phyloP scores from a whole-genome alignment of 2,797 vertebrate genomes.

The Pseudocheirus occidentalis region DNA sequence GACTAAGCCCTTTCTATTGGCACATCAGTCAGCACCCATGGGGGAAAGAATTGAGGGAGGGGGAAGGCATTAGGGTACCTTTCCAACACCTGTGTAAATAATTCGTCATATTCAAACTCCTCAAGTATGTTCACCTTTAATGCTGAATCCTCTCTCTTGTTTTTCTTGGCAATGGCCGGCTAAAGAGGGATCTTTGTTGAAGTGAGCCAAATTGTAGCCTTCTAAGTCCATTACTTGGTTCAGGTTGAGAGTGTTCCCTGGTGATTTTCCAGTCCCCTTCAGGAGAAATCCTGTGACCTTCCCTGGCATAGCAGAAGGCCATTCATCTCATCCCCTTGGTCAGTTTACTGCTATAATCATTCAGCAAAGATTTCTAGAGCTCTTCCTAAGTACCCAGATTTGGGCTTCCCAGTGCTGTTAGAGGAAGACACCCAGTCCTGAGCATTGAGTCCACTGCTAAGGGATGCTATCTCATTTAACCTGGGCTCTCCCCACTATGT shows the following conservation, averaged over 20 bases:
- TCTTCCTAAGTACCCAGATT: background rate
- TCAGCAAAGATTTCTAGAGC: background rate
- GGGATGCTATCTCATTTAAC: background rate
- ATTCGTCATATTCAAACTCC: conserved; percentile 73
- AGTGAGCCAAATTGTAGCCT: conserved; percentile 71
- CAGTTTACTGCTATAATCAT: background rate
- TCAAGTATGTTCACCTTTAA: conserved; percentile 76
- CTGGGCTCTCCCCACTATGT: background rate
- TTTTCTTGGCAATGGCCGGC: conserved; percentile 78
- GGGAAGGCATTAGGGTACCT: conserved; percentile 67
- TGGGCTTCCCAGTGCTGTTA: background rate
- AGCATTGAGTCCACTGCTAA: background rate
- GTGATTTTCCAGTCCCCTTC: conserved; percentile 50
- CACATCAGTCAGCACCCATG: conserved; percentile 75
- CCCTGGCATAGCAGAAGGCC: conserved; percentile 16
- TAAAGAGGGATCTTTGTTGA: conserved; percentile 72
- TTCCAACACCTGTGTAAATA: conserved; percentile 83
- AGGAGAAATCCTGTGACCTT: conserved; percentile 55
- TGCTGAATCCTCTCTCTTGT: conserved; percentile 74
- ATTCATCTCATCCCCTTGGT: background rate
- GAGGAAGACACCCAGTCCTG: background rate
- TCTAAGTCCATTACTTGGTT: conserved; percentile 57
- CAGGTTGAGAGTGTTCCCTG: background rate
- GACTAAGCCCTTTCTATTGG: conserved; percentile 62
- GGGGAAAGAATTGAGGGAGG: conserved; percentile 72